Base-by-base conservation (phyloP, 2,888 invertebrate species). In the Gasteruption jaculator region DNA sequence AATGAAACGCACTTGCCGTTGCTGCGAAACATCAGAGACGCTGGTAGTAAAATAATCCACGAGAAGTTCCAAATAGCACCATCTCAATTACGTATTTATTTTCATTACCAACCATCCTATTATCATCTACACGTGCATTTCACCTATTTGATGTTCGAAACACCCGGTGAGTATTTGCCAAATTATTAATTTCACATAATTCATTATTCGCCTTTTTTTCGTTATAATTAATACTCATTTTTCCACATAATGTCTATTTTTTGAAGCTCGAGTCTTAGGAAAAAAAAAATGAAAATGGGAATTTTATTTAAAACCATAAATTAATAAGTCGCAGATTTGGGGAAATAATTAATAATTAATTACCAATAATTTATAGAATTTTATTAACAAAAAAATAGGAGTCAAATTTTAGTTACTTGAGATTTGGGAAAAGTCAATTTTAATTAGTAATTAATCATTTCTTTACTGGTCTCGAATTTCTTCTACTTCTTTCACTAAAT, bases 51-150 rank as follows among this genome's bases (percentile, higher is more conserved):
- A 65, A 82, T 82, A 3, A 90, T 97, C 43, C 64, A 78, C 34
- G 77, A 86, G 21, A 88, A 86, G 58, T 96, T 87, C 72, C 55
- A 60, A 18, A 79, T 97, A 1, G 72, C 78, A 3, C 69, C 76
- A 11, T 78, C 80, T 4, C 83, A 90, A 61, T 69, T 96, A 18
- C 78, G 94, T 16, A 79, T 90, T 46, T 97, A 88, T 68, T 68
- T 96, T 0, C 96, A 97, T 69, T 97, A 97, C 72, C 95, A 93
- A 61, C 97, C 97, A 0, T 91, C 94, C 0, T 99, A 93, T 74
- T 96, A 94, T 72, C 95, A 97, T 66, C 75, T 99, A 1, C 97
- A 99, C 68, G 79, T 97, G 0, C 97, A 99, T 71, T 91, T 95
- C 61, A 90, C 90, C 8, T 81, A 82, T 42, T 67, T 95, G 3